Evolutionary conservation across 1,140 invertebrate species (phyloP), one percentile per base, ranked within the genome.

Genomic region (Medauroidea extradentata): DNA sequence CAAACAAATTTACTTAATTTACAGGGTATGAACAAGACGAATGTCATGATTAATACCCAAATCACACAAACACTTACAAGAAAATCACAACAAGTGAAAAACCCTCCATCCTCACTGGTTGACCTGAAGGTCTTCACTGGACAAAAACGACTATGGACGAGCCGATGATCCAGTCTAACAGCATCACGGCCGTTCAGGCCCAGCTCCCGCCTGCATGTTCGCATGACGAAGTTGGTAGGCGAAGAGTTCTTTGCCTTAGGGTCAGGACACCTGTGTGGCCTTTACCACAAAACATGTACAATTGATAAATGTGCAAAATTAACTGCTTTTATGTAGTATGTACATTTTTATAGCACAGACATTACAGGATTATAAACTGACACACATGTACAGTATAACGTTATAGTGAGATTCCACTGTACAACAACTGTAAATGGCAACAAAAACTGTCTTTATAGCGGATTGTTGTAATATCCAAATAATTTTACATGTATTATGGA

Each of bases 231-330:
- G 78, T 94, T 93, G 1, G 77, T 77, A 16, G 90, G 86, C 1
- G 88, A 78, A 61, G 78, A 79, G 64, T 83, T 86, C 60, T 83
- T 85, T 61, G 85, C 83, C 69, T 86, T 84, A 0, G 90, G 90
- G 77, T 95, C 92, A 13, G 92, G 91, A 78, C 95, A 98, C 72
- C 93, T 90, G 73, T 98, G 94, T 3, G 93, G 93, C 59, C 89
- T 91, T 67, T 0, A 74, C 48, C 55, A 53, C 1, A 54, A 55
- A 43, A 14, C 16, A 1, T 46, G 18, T 46, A 13, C n/a, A n/a
- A n/a, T n/a, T n/a, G n/a, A n/a, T n/a, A n/a, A n/a, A n/a, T n/a
- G n/a, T n/a, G n/a, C n/a, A n/a, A n/a, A n/a, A n/a, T n/a, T n/a
- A n/a, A n/a, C n/a, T n/a, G n/a, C n/a, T n/a, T n/a, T n/a, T n/a